Evolutionary conservation across 2,888 invertebrate genomes (phyloP), one percentile per base, ranked within the genome.

Genomic region (Epinotia bilunana): DNA sequence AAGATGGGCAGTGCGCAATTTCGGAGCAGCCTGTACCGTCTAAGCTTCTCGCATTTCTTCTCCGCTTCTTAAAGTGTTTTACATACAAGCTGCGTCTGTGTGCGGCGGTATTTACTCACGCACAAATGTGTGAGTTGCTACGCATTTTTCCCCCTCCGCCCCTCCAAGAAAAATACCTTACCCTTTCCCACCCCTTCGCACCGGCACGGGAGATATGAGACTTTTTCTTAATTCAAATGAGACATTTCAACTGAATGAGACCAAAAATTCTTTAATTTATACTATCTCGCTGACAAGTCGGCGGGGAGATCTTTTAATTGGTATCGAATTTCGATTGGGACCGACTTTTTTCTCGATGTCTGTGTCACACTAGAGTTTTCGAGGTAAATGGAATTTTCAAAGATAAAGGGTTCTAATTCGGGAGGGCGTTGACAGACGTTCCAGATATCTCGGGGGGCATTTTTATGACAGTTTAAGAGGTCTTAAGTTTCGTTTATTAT

Each of bases 161-260:
- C 83, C 81, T 80, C 81, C 76, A 83, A 85, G 85, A 85, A 85
- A 86, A 86, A 86, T 86, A 85, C 81, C 85, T 86, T 86, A 90
- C 92, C 90, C 90, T 84, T 85, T 86, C 83, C 84, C 90, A 88
- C 87, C 86, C 86, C 82, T 88, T 84, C 77, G 92, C 92, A 89
- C 91, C 92, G 89, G 86, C 87, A 87, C 91, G 91, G 91, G 92
- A 93, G 93, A 94, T 94, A 93, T 94, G 93, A 92, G 93, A 92
- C 89, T 93, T 93, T 93, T 92, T 93, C 94, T 93, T 94, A 93
- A 94, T 94, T 94, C 93, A 93, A 93, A 94, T 92, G 91, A 93
- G 92, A 83, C 89, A 87, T 88, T 85, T 78, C 90, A 88, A 85
- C 92, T 92, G 91, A 91, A 92, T 92, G 90, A 85, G 89, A 60